Percentiles rank a stretch among this genome's conserved stretches.
Conservation (phyloP, 2,797 vertebrate genomes). For the Oreonectes daqikongensis region DNA sequence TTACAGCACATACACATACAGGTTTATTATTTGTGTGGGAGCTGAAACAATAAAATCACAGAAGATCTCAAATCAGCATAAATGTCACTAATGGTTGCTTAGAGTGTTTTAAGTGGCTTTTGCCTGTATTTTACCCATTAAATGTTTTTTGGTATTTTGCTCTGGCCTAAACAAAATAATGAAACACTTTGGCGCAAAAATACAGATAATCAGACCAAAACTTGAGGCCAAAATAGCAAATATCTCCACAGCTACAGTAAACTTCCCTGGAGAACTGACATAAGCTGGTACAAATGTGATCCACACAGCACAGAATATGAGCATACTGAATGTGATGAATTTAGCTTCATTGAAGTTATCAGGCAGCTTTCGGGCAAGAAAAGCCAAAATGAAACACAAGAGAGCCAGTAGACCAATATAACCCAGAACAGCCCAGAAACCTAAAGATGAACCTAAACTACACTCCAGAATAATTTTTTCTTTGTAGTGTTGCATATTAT, state of each 20-base stretch:
- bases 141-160: slow-evolving; percentile 61
- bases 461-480: slow-evolving; percentile 56
- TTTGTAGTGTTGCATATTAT: slow-evolving; percentile 51
- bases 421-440: slow-evolving; percentile 59
- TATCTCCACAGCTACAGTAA: slow-evolving; percentile 64
- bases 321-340: slow-evolving; percentile 54
- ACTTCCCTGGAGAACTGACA: slow-evolving; percentile 64
- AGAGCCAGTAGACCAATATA: slow-evolving; percentile 61
- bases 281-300: slow-evolving; percentile 60
- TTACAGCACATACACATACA: not conserved
- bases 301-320: slow-evolving; percentile 61
- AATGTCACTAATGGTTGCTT: not conserved
- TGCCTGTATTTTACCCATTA: slow-evolving; percentile 56
- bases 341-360: slow-evolving; percentile 56
- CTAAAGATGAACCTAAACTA: not conserved
- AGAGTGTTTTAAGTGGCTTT: not conserved
- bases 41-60: not conserved
- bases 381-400: slow-evolving; percentile 59
- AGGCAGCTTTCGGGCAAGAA: slow-evolving; percentile 59
- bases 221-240: slow-evolving; percentile 64
- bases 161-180: slow-evolving; percentile 64
- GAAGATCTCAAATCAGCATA: too few species aligned
- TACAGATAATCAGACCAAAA: slow-evolving; percentile 59
- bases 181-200: slow-evolving; percentile 65
- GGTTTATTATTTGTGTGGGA: not conserved